phyloP scores from a whole-genome alignment of 2,113 vertebrate species.

The Tylochromis polylepis region DNA sequence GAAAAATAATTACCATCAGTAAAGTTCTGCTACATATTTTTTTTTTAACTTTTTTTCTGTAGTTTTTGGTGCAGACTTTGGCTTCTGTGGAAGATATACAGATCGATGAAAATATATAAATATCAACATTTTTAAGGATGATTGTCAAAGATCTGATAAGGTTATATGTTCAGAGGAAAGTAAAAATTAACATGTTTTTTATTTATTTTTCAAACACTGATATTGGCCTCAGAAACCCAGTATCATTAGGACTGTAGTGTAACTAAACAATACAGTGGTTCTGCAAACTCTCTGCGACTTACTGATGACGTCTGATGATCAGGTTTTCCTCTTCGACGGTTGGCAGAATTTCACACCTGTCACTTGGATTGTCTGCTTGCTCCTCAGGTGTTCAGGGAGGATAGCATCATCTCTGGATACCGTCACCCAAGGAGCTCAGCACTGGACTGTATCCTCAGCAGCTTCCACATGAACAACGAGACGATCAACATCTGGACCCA shows the following conservation, averaged over 20 bases:
- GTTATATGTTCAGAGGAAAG: background rate
- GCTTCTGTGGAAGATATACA: background rate
- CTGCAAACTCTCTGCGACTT: background rate
- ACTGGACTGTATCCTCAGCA: conserved; percentile 84
- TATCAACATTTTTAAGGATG: background rate
- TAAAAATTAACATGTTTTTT: background rate
- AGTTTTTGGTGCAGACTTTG: rapidly evolving
- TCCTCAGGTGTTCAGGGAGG: conserved; percentile 82
- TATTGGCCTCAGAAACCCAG: background rate
- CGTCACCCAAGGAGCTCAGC: conserved; percentile 80
- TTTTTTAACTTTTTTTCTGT: background rate
- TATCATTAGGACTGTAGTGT: background rate
- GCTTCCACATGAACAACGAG: conserved; percentile 87
- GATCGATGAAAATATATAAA: rapidly evolving
- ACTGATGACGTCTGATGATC: background rate
- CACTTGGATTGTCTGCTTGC: background rate
- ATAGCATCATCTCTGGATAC: conserved; percentile 83
- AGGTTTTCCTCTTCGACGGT: rapidly evolving
- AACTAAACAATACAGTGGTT: background rate
- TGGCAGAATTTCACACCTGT: background rate
- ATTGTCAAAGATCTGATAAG: background rate
- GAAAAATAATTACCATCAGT: background rate
- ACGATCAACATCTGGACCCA: conserved; percentile 90
- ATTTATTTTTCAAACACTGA: background rate
- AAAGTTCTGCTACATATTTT: background rate